Percentiles rank a stretch among this genome's conserved stretches.
These are phyloP conservation scores for Lagria hirta DNA, from an alignment of 2,888 invertebrate genomes.

Conservation along the genomic window DNA sequence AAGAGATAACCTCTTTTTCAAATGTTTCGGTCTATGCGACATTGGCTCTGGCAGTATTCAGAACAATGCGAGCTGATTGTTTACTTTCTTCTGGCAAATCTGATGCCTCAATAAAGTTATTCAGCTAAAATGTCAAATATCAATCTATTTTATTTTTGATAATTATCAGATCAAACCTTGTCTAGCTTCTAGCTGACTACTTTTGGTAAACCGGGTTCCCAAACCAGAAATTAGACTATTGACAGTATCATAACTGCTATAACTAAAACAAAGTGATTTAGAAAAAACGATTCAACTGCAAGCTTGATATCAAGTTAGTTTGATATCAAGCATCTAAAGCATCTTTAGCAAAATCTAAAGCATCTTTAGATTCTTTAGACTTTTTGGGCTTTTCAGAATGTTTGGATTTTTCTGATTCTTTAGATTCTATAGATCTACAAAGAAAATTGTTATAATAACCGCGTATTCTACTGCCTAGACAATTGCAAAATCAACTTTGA, in stretches of 20 bases:
- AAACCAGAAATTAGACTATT: conserved; percentile 45
- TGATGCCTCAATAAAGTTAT: background rate
- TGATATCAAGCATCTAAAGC: too few species aligned
- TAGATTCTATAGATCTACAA: too few species aligned
- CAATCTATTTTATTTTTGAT: background rate
- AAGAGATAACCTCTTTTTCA: too few species aligned
- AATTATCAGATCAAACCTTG: conserved; percentile 28
- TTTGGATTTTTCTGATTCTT: too few species aligned
- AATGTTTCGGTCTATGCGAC: conserved; percentile 9
- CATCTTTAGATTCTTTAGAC: too few species aligned
- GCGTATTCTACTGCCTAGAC: too few species aligned
- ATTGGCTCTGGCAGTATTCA: conserved; percentile 8
- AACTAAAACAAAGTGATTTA: conserved; percentile 19
- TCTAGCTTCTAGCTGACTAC: conserved; percentile 34
- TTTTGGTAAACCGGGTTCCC: conserved; percentile 38
- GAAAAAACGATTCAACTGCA: conserved; percentile 2
- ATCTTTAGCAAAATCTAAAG: too few species aligned
- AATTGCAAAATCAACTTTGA: too few species aligned
- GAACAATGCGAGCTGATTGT: background rate
- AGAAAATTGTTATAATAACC: too few species aligned
- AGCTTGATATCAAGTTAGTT: too few species aligned
- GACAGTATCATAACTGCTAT: conserved; percentile 49
- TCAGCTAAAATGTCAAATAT: conserved; percentile 9
- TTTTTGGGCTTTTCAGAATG: too few species aligned
- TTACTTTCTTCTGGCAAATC: conserved; percentile 2